Percentiles rank a stretch among this genome's conserved stretches.
These are phyloP conservation scores for Oscheius myriophilus DNA, from an alignment of 2,888 invertebrate species.

Conservation along the genomic window DNA sequence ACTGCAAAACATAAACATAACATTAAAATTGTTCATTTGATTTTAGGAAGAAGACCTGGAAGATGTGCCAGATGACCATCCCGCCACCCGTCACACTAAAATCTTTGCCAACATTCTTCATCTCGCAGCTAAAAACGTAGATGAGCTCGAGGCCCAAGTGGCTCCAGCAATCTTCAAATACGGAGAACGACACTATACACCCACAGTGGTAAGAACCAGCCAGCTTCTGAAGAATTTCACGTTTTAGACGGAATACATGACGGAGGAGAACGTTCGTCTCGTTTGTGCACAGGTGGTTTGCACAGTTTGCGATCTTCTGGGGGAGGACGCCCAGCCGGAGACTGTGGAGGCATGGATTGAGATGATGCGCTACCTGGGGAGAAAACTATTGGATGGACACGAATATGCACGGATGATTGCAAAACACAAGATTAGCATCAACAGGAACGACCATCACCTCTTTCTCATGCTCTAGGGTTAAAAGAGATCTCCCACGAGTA, in stretches of 20 bases:
- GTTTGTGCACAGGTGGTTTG: slow-evolving; percentile 63
- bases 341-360: slow-evolving; percentile 61
- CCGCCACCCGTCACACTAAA: slow-evolving; percentile 51
- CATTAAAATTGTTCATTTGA: too few species aligned
- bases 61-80: slow-evolving; percentile 41
- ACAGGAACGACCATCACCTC: slow-evolving; percentile 54
- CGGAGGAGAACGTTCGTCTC: slow-evolving; percentile 57
- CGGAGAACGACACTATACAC: slow-evolving; percentile 57
- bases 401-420: slow-evolving; percentile 53
- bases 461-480: slow-evolving; percentile 39
- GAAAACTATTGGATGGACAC: slow-evolving; percentile 56
- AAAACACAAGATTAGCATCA: slow-evolving; percentile 51
- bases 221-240: too few species aligned
- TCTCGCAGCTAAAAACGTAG: slow-evolving; percentile 59
- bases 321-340: slow-evolving; percentile 48
- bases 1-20: too few species aligned
- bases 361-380: slow-evolving; percentile 53
- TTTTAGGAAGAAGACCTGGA: slow-evolving; percentile 35
- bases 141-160: slow-evolving; percentile 61
- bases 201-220: slow-evolving; percentile 17
- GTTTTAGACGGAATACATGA: slow-evolving; percentile 53
- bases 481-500: too few species aligned
- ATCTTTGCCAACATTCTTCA: slow-evolving; percentile 61
- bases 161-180: slow-evolving; percentile 62
- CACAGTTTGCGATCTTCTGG: slow-evolving; percentile 56